phyloP scores from a whole-genome alignment of 2,113 vertebrate genomes.

The Meles meles region DNA sequence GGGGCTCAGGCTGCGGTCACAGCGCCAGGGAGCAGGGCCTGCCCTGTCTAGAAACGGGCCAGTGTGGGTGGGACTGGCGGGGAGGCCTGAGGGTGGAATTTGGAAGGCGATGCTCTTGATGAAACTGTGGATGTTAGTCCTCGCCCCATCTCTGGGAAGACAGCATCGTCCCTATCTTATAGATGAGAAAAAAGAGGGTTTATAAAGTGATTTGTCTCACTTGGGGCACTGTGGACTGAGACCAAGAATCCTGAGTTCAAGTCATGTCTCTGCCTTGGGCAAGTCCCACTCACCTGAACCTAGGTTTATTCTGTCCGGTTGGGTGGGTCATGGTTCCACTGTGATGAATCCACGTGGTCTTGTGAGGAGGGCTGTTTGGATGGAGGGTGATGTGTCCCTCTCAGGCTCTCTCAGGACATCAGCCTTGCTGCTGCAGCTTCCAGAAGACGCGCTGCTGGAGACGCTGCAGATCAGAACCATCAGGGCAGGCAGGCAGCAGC shows the following conservation, averaged over 20 bases:
- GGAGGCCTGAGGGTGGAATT: not conserved
- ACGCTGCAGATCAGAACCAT: constrained; percentile 87
- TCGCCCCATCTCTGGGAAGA: not conserved
- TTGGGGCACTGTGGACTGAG: not conserved
- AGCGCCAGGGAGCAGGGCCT: not conserved
- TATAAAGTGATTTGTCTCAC: not conserved
- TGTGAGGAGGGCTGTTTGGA: not conserved
- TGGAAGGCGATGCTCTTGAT: not conserved
- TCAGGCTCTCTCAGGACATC: constrained; percentile 84
- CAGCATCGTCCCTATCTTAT: not conserved
- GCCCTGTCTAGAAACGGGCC: not conserved
- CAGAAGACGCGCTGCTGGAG: constrained; percentile 81
- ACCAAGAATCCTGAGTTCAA: not conserved
- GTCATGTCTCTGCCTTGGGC: not conserved
- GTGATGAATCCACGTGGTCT: not conserved
- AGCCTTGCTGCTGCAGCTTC: constrained; percentile 86
- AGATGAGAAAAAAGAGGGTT: not conserved
- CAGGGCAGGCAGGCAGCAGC: constrained; percentile 90
- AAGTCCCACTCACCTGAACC: not conserved
- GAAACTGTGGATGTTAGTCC: not conserved
- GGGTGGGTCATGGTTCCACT: not conserved
- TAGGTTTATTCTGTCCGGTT: not conserved
- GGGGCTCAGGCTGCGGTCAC: not conserved
- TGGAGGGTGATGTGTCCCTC: not conserved
- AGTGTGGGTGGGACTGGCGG: not conserved